These are phyloP conservation scores for Phrynosoma blainvillii DNA, from an alignment of 2,113 vertebrate genomes.

Conservation along the genomic window DNA sequence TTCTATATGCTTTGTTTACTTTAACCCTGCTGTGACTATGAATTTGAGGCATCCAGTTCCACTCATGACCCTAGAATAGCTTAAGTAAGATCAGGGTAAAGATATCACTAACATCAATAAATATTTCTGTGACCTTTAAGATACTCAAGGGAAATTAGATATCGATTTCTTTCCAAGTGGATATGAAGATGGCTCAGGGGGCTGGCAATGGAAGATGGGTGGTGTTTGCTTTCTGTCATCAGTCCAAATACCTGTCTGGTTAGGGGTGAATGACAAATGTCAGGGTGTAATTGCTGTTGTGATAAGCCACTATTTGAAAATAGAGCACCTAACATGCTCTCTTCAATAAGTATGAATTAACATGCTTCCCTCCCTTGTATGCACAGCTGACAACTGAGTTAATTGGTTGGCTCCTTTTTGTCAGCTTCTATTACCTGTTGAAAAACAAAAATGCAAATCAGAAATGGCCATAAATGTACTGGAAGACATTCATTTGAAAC, in stretches of 20 bases:
- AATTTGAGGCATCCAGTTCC: background rate
- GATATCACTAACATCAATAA: conserved; percentile 19
- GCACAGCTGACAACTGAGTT: background rate
- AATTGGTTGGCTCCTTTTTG: background rate
- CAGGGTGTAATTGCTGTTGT: background rate
- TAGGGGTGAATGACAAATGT: background rate
- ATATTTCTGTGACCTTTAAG: conserved; percentile 43
- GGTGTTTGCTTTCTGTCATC: background rate
- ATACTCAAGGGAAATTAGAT: conserved; percentile 26
- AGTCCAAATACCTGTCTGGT: conserved; percentile 10
- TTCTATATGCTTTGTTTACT: background rate
- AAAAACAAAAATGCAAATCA: background rate
- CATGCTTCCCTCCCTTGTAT: background rate
- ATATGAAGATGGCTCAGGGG: conserved; percentile 39
- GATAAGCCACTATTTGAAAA: background rate
- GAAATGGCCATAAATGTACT: background rate
- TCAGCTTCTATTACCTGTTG: background rate
- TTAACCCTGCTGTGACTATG: conserved; percentile 14
- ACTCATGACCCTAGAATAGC: background rate
- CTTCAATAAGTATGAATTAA: background rate
- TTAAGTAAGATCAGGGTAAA: conserved; percentile 35
- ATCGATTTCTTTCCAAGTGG: conserved; percentile 35
- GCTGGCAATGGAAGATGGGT: conserved; percentile 35
- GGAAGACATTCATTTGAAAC: background rate
- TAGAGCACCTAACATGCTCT: background rate